Base-by-base conservation (phyloP, 2,888 invertebrate genomes). In the Plagiodera versicolora region DNA sequence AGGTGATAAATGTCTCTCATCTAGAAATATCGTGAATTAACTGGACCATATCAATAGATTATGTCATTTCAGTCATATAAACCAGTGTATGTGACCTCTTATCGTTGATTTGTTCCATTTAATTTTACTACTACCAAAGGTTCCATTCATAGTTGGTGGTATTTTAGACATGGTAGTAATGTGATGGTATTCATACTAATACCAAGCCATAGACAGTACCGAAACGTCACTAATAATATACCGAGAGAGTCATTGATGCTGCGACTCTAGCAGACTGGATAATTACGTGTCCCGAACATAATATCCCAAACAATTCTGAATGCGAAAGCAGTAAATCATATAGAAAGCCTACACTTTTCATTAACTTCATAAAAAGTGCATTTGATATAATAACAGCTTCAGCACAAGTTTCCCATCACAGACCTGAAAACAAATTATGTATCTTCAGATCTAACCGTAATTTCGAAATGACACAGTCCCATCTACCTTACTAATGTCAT, bases 401-500 rank as follows among this genome's bases (percentile, higher is more conserved):
- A 63, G 60, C 64, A 59, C 63, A 65, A 64, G 63, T 66, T 67
- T 68, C 60, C 65, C 68, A 65, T 65, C 64, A 59, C 53, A 8
- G n/a, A 39, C 6, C 55, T 47, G 32, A 60, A 56, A 50, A 50
- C 32, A 56, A 52, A 58, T 24, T 24, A 52, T 61, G 48, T 46
- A 45, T 60, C 46, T 24, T n/a, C 39, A 14, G 39, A 39, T 39
- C 39, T 39, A 39, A 60, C 48, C 48, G 56, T 70, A 70, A 70
- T 71, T 67, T 66, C 61, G 58, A 74, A 75, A 76, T 75, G 75
- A 75, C 74, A 76, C 68, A 72, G 72, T 71, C 64, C 65, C 58
- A 61, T 61, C 67, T 66, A 64, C 66, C 66, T 64, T 61, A 69
- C 75, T 76, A 76, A 76, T 76, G 74, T 75, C 76, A 75, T 74